These are phyloP conservation scores for Hirtodrosophila duncani DNA, from an alignment of 2,888 invertebrate species.

Conservation along the genomic window DNA sequence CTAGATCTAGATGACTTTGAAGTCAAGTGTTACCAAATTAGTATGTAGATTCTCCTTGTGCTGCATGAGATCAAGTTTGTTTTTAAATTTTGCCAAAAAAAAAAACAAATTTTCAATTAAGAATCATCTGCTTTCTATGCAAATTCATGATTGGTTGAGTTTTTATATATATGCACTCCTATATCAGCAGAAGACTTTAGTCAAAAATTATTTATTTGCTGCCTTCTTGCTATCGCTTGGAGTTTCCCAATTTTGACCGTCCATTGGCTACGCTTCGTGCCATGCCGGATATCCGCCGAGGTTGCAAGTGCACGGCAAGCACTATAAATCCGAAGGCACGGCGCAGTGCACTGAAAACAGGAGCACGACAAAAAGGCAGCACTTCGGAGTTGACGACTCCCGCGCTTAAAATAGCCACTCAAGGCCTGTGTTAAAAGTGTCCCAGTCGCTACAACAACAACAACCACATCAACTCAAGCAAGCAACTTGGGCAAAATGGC, in stretches of 20 bases:
- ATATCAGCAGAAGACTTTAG: too few species aligned
- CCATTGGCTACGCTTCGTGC: conserved; percentile 46
- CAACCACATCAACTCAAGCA: conserved; percentile 13
- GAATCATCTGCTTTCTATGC: too few species aligned
- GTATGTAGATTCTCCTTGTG: too few species aligned
- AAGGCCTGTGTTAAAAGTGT: conserved; percentile 23
- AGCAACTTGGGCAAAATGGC: conserved; percentile 37
- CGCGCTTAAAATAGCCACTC: conserved; percentile 4
- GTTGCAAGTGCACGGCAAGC: conserved; percentile 53
- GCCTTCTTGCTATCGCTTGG: neutral
- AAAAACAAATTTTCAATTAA: too few species aligned
- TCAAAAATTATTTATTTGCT: neutral
- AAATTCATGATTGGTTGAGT: too few species aligned
- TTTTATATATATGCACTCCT: too few species aligned
- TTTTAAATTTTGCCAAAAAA: too few species aligned
- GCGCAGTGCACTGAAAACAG: conserved; percentile 5
- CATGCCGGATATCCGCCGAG: conserved; percentile 66
- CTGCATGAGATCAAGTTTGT: too few species aligned
- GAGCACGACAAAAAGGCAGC: conserved; percentile 10
- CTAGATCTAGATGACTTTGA: too few species aligned
- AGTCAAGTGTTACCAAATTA: too few species aligned
- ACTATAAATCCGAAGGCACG: conserved; percentile 48
- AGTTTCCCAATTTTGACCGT: neutral
- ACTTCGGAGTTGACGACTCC: conserved; percentile 19
- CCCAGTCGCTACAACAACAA: conserved; percentile 17